Conservation (phyloP, 2,888 invertebrate species). For the Linnaemya tessellans region DNA sequence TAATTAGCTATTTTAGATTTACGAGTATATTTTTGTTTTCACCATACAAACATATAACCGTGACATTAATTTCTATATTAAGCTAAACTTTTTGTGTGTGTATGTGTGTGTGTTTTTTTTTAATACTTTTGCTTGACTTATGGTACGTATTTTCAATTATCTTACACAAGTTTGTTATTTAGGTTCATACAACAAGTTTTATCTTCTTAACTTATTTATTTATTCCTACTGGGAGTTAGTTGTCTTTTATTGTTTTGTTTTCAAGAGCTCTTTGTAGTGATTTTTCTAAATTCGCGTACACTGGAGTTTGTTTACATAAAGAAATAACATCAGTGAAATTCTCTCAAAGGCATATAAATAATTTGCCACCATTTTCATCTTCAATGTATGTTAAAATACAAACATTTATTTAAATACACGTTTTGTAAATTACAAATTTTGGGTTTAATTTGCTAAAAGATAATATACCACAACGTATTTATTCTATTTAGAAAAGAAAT, state of each 20-base stretch:
- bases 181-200: conserved; percentile 51
- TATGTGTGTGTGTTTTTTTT: conserved; percentile 16
- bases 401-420: no score
- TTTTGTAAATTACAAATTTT: no score
- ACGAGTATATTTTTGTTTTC: conserved; percentile 1
- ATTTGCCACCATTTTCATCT: not conserved
- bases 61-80: not conserved
- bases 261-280: conserved; percentile 59
- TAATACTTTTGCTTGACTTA: conserved; percentile 17
- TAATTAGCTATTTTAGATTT: conserved; percentile 52
- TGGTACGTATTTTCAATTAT: conserved; percentile 53
- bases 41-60: not conserved
- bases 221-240: conserved; percentile 67
- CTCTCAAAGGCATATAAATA: not conserved
- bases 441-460: no score
- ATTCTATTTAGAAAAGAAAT: no score
- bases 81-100: conserved; percentile 4
- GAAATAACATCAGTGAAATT: conserved; percentile 28
- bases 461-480: no score
- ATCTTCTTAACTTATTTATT: conserved; percentile 68
- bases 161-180: conserved; percentile 34
- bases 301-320: conserved; percentile 1
- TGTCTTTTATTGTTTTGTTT: conserved; percentile 70
- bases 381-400: no score
- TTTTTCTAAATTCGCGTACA: not conserved